Conservation (phyloP, 2,113 vertebrate species). For the Calyptommatus sinebrachiatus region DNA sequence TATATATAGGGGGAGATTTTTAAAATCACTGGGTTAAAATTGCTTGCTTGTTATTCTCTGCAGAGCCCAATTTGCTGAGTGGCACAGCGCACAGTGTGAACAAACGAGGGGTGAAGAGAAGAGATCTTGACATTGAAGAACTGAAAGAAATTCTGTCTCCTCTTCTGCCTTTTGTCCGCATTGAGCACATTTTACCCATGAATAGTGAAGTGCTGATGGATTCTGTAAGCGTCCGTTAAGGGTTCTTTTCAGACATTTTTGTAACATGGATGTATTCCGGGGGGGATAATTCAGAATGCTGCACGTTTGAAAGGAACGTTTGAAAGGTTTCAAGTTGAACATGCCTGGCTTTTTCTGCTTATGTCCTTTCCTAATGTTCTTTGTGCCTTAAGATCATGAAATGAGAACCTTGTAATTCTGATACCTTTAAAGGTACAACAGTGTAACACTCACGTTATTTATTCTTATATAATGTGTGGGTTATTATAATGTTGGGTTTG, state of each 20-base stretch:
- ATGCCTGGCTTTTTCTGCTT: not conserved
- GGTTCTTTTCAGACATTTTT: not conserved
- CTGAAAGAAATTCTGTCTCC: slow-evolving; percentile 93
- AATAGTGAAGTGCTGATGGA: slow-evolving; percentile 91
- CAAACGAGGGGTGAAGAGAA: slow-evolving; percentile 93
- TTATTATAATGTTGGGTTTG: no score
- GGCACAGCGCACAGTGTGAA: slow-evolving; percentile 98
- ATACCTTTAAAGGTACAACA: no score
- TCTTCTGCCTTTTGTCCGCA: slow-evolving; percentile 89
- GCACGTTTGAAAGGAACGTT: no score
- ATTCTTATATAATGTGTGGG: no score
- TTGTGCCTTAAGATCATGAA: not conserved
- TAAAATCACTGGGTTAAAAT: slow-evolving; percentile 5
- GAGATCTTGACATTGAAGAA: slow-evolving; percentile 95
- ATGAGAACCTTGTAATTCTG: no score
- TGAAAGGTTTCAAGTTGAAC: not conserved
- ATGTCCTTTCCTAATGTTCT: not conserved
- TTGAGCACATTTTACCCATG: slow-evolving; percentile 92
- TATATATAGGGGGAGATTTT: not conserved
- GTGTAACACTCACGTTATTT: no score
- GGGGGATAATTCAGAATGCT: no score
- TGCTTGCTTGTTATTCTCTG: slow-evolving; percentile 24
- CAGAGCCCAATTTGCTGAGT: slow-evolving; percentile 96
- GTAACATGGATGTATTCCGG: not conserved
- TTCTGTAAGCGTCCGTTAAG: slow-evolving; percentile 78